phyloP scores from a whole-genome alignment of 1,140 invertebrate species.

The Dendrolimus kikuchii region DNA sequence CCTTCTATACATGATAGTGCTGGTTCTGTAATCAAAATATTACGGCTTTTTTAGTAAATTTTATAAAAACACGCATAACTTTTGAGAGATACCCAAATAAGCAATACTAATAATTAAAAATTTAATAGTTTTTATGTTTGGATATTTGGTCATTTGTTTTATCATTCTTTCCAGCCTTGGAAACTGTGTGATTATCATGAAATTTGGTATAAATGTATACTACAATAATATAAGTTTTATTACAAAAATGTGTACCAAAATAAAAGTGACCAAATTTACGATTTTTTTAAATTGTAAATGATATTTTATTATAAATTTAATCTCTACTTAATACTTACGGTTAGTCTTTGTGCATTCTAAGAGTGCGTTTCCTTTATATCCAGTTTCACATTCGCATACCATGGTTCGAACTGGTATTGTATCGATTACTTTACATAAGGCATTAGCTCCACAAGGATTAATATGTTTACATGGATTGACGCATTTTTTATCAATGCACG shows the following conservation, averaged over 20 bases:
- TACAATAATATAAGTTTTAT: too few relatives aligned
- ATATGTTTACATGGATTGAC: conserved; percentile 87
- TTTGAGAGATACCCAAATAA: neutral
- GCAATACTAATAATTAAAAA: too few relatives aligned
- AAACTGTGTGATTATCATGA: too few relatives aligned
- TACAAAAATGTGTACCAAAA: too few relatives aligned
- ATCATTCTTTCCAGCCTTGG: too few relatives aligned
- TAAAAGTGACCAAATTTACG: too few relatives aligned
- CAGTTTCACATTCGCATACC: conserved; percentile 90
- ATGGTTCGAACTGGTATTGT: conserved; percentile 89
- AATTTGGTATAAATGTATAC: too few relatives aligned
- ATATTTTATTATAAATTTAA: neutral
- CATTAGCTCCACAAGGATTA: conserved; percentile 86
- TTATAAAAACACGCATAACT: conserved; percentile 1
- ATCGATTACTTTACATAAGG: conserved; percentile 85
- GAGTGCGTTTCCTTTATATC: conserved; percentile 87
- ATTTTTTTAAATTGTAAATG: too few relatives aligned
- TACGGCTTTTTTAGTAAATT: conserved; percentile 7
- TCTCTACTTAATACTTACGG: conserved; percentile 40
- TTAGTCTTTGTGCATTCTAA: conserved; percentile 82
- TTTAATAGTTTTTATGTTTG: too few relatives aligned
- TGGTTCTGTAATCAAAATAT: conserved; percentile 33
- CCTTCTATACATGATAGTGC: conserved; percentile 62
- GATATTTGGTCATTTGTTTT: too few relatives aligned
- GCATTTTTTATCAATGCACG: conserved; percentile 87